These are phyloP conservation scores for Heliconius erato DNA, from an alignment of 2,888 invertebrate genomes.

Conservation along the genomic window DNA sequence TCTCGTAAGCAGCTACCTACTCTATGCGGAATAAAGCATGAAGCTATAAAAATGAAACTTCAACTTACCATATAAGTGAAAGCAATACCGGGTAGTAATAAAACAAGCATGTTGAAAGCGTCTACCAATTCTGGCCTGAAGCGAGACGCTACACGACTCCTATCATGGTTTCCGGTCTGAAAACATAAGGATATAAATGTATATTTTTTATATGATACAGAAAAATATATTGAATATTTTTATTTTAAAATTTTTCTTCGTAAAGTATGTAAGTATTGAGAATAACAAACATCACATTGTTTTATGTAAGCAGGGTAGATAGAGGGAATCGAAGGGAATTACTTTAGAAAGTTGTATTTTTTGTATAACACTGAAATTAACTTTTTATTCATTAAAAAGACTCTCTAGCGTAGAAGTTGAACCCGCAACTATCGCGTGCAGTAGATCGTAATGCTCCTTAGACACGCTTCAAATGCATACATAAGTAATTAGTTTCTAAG, in stretches of 20 bases:
- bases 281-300: too few species aligned
- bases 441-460: not conserved
- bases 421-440: constrained; percentile 9
- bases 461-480: constrained; percentile 6
- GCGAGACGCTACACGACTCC: constrained; percentile 88
- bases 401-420: not conserved
- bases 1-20: too few species aligned
- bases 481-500: not conserved
- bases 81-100: constrained; percentile 94
- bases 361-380: not conserved
- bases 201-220: not conserved
- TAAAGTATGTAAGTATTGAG: too few species aligned
- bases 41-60: not conserved
- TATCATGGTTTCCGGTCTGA: constrained; percentile 92
- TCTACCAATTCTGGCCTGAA: constrained; percentile 89
- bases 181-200: constrained; percentile 44
- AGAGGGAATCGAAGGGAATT: too few species aligned
- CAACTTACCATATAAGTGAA: constrained; percentile 91
- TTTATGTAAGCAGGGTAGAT: too few species aligned
- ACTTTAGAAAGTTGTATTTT: too few species aligned
- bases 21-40: too few species aligned
- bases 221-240: not conserved
- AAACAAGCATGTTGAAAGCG: constrained; percentile 92
- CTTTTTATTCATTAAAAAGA: not conserved
- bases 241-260: too few species aligned